A percentile compares a stretch with the other conserved stretches of the same genome.
These are phyloP conservation scores for Amphilophus citrinellus DNA, from an alignment of 2,113 vertebrate species.

Conservation along the genomic window DNA sequence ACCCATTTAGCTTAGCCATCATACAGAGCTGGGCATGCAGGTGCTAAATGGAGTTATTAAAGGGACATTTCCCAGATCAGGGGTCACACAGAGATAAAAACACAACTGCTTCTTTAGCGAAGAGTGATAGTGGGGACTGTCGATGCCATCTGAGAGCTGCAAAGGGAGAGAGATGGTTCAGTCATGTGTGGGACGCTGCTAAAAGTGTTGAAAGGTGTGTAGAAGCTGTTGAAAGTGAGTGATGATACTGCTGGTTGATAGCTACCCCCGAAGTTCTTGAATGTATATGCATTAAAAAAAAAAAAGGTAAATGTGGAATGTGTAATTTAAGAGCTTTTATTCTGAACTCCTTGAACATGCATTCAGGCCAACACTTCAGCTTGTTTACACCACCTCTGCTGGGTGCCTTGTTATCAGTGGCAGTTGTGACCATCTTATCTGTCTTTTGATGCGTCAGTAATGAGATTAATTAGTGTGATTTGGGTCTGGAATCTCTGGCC, in stretches of 20 bases:
- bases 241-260: neutral
- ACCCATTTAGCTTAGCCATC: conserved; percentile 56
- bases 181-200: conserved; percentile 4
- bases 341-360: neutral
- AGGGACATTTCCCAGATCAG: conserved; percentile 28
- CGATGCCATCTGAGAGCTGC: neutral
- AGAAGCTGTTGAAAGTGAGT: neutral
- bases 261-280: neutral
- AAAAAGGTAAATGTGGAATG: neutral
- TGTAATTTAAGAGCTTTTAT: neutral
- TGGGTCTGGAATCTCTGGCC: conserved; percentile 16
- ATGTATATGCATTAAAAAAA: neutral
- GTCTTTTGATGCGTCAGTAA: conserved; percentile 63
- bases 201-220: conserved; percentile 31
- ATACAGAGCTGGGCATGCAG: conserved; percentile 44
- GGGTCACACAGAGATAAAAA: conserved; percentile 29
- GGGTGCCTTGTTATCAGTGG: conserved; percentile 55
- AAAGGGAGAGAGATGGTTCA: neutral
- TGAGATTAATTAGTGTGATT: conserved; percentile 68
- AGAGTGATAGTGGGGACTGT: neutral
- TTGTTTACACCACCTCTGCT: conserved; percentile 46
- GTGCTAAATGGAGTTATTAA: conserved; percentile 57
- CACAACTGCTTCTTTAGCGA: neutral
- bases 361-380: neutral
- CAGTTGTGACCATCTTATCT: conserved; percentile 54